phyloP scores from a whole-genome alignment of 2,888 invertebrate genomes.

The Spilosoma lubricipeda region DNA sequence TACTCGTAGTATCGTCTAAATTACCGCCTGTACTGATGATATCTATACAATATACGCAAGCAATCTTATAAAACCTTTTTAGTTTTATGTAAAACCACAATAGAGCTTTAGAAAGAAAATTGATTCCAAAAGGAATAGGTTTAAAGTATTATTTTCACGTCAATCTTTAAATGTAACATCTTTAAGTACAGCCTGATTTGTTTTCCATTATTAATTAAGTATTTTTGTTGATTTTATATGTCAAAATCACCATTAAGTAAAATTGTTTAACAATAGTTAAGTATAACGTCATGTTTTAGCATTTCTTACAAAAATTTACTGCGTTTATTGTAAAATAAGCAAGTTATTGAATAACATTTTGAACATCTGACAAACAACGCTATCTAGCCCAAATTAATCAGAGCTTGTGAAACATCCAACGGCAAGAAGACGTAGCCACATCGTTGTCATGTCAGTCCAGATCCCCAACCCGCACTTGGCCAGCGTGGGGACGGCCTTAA shows the following conservation, averaged over 20 bases:
- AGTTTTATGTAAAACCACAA: neutral
- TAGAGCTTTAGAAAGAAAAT: neutral
- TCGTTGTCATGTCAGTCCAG: too few species aligned
- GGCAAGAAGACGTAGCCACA: too few species aligned
- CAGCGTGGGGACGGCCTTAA: too few species aligned
- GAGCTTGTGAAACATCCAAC: too few species aligned
- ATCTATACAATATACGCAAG: constrained; percentile 54
- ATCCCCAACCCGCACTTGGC: too few species aligned
- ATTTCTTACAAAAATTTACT: neutral
- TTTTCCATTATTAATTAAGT: neutral
- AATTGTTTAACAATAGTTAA: neutral
- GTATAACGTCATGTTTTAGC: neutral
- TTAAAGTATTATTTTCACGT: too few species aligned
- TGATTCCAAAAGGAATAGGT: too few species aligned
- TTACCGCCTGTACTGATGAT: constrained; percentile 69
- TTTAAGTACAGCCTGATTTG: neutral
- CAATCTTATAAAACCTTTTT: neutral
- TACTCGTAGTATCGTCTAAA: constrained; percentile 75
- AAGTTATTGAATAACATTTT: neutral
- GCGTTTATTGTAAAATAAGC: neutral
- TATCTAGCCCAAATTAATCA: too few species aligned
- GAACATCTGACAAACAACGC: too few species aligned
- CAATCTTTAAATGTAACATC: too few species aligned
- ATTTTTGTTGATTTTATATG: neutral
- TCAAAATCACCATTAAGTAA: neutral